Evolutionary conservation across 2,797 vertebrate genomes (phyloP).

Genomic region (Acipenser transmontanus): DNA sequence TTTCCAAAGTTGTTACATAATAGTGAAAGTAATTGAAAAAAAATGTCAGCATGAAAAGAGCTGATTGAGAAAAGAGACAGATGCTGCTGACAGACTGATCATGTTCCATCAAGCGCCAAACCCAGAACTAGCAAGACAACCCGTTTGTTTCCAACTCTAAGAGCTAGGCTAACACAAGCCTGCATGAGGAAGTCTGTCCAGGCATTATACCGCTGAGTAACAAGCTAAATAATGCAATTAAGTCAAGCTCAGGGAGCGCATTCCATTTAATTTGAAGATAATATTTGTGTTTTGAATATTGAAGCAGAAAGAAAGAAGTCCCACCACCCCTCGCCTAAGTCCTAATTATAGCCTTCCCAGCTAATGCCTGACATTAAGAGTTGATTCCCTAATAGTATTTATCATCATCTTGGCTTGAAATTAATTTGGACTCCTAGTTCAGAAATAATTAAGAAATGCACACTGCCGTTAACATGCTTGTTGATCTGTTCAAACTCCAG

Average conservation of each 20-base stretch:
- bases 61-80: too few relatives aligned
- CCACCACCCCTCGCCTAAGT: neutral
- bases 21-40: too few relatives aligned
- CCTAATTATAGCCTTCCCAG: neutral
- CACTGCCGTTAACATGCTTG: conserved; percentile 10
- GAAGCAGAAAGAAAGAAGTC: neutral
- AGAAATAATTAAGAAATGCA: conserved; percentile 23
- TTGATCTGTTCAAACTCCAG: conserved; percentile 9
- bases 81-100: too few relatives aligned
- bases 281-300: neutral
- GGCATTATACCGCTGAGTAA: too few relatives aligned
- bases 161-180: too few relatives aligned
- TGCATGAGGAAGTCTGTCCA: too few relatives aligned
- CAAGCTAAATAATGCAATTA: neutral
- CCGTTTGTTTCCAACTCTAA: too few relatives aligned
- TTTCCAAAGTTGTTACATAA: too few relatives aligned
- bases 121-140: too few relatives aligned
- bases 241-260: neutral
- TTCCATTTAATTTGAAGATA: neutral
- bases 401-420: conserved; percentile 22
- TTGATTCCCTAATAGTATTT: conserved; percentile 22
- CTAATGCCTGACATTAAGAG: conserved; percentile 5
- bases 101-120: too few relatives aligned
- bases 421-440: conserved; percentile 20
- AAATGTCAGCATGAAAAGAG: too few relatives aligned